Conservation (phyloP, 2,113 vertebrate species). For the Nothoprocta perdicaria region DNA sequence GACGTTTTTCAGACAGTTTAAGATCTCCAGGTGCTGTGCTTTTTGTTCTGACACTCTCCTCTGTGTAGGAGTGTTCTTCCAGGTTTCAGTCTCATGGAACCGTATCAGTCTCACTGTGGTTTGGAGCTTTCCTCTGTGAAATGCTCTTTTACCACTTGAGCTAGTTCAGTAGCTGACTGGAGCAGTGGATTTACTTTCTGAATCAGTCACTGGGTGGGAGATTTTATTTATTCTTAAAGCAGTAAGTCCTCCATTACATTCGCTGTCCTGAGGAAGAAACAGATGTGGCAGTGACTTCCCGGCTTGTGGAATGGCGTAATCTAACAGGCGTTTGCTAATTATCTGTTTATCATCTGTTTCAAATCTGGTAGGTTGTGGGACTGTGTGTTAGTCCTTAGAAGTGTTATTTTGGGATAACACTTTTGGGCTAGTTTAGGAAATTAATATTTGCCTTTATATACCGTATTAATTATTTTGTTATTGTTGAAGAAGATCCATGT, state of each 20-base stretch:
- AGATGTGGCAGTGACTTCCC: background rate
- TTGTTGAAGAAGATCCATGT: rapidly evolving
- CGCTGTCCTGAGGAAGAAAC: background rate
- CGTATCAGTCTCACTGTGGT: background rate
- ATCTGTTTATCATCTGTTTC: background rate
- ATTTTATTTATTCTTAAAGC: background rate
- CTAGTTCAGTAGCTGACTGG: background rate
- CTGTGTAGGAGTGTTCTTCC: background rate
- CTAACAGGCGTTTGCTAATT: background rate
- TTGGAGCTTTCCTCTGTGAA: background rate
- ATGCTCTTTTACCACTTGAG: background rate
- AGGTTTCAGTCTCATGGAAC: background rate
- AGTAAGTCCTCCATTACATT: background rate
- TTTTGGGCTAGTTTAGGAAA: background rate
- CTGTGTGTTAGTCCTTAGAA: background rate
- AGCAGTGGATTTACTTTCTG: background rate
- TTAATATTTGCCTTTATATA: rapidly evolving
- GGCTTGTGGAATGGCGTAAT: background rate
- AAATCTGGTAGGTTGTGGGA: background rate
- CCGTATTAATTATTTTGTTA: background rate
- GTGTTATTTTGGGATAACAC: background rate
- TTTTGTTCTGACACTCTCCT: background rate
- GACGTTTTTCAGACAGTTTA: background rate
- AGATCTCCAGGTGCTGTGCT: rapidly evolving
- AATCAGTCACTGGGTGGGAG: background rate